Percentiles rank a stretch among this genome's conserved stretches.
phyloP scores from a whole-genome alignment of 2,797 vertebrate species.

The Oceanodroma leucorhoa region DNA sequence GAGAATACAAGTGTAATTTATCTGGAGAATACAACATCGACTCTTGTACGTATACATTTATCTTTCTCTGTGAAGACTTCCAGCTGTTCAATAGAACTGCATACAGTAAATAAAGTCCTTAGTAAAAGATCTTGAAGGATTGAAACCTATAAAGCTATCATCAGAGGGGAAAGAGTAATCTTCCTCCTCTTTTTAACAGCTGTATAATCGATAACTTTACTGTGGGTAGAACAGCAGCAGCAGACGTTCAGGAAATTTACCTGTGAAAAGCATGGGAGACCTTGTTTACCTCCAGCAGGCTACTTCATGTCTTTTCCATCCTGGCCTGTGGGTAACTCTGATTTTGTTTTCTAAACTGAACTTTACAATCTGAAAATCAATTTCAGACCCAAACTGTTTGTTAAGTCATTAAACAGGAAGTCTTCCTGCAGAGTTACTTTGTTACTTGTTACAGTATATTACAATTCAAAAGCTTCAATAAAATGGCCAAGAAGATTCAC shows the following conservation, averaged over 20 bases:
- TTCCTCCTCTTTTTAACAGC: neutral
- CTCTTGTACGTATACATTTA: neutral
- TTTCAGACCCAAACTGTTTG: neutral
- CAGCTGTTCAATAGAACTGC: neutral
- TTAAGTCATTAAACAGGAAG: neutral
- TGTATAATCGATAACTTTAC: neutral
- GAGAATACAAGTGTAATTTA: neutral
- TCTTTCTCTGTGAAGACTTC: neutral
- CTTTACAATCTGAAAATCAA: neutral
- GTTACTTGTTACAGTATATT: neutral
- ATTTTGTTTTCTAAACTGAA: neutral
- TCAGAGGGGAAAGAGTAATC: neutral
- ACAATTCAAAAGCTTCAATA: neutral
- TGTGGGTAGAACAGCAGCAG: neutral
- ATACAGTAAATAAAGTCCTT: neutral
- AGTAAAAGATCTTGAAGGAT: neutral
- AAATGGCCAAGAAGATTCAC: neutral
- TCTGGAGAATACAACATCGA: neutral
- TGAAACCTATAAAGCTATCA: neutral
- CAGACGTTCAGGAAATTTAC: neutral
- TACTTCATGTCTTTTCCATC: neutral
- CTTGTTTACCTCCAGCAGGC: neutral
- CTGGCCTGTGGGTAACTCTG: neutral
- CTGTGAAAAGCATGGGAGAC: neutral
- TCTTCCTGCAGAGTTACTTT: neutral